A percentile compares a stretch with the other conserved stretches of the same genome.
These are phyloP conservation scores for Patella pellucida DNA, from an alignment of 2,888 invertebrate species.

Conservation along the genomic window DNA sequence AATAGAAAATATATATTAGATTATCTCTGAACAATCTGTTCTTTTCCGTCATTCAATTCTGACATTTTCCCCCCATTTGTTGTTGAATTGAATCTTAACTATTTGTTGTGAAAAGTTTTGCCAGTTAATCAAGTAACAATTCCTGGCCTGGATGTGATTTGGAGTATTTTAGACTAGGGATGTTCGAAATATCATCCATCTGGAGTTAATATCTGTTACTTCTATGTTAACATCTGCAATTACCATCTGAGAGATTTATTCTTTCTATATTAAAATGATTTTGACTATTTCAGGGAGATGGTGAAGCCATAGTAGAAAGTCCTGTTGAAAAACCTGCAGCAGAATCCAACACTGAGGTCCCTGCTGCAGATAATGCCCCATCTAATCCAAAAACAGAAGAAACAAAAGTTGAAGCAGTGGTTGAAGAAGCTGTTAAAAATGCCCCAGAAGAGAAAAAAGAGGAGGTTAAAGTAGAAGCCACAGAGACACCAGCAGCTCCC, in stretches of 20 bases:
- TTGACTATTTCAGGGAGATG: slow-evolving; percentile 11
- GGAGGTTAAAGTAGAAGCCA: slow-evolving; percentile 26
- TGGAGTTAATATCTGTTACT: too few relatives aligned
- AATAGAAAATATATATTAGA: too few relatives aligned
- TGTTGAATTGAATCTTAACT: too few relatives aligned
- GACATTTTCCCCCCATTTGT: too few relatives aligned
- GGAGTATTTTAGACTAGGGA: too few relatives aligned
- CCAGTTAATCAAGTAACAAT: too few relatives aligned
- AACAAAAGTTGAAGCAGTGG: slow-evolving; percentile 21
- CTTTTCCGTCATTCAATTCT: too few relatives aligned
- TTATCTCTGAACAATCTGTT: too few relatives aligned
- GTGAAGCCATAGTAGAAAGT: neutral
- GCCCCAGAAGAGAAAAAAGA: slow-evolving; percentile 30
- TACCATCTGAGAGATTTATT: neutral
- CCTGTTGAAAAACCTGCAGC: slow-evolving; percentile 16
- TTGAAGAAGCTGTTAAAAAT: slow-evolving; percentile 30
- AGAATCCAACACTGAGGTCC: slow-evolving; percentile 17
- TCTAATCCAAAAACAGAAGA: slow-evolving; percentile 13
- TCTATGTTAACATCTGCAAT: neutral
- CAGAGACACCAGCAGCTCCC: slow-evolving; percentile 30
- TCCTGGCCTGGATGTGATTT: too few relatives aligned
- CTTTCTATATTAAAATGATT: neutral
- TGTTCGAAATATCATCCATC: neutral
- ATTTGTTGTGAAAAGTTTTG: too few relatives aligned
- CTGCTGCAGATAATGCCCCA: slow-evolving; percentile 17